Evolutionary conservation across 2,888 invertebrate genomes (phyloP).

Genomic region (Parascotia fuliginaria): DNA sequence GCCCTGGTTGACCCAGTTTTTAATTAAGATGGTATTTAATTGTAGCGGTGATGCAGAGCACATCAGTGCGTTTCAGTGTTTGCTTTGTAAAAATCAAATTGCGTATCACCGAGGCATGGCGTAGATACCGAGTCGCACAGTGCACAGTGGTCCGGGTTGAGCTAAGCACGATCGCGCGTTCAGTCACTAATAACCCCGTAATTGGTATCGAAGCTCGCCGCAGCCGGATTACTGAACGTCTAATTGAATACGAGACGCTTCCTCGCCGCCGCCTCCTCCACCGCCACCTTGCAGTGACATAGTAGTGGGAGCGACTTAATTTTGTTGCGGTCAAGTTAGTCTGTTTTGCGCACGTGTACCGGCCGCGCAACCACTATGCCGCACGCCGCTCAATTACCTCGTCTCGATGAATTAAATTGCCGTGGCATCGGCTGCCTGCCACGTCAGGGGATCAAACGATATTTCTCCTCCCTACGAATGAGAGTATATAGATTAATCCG

Average conservation of each 20-base stretch:
- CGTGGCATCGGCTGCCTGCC: conserved; percentile 56
- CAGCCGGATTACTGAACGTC: conserved; percentile 84
- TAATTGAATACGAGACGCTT: conserved; percentile 84
- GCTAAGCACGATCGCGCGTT: conserved; percentile 65
- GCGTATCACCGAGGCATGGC: conserved; percentile 36
- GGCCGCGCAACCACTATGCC: conserved; percentile 43
- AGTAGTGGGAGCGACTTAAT: conserved; percentile 63
- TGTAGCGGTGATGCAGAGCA: background rate
- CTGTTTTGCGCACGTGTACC: conserved; percentile 75
- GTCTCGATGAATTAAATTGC: conserved; percentile 78
- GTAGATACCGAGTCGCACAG: conserved; percentile 22
- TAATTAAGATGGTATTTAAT: background rate
- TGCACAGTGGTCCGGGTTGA: conserved; percentile 54
- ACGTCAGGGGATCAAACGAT: conserved; percentile 73
- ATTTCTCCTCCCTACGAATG: conserved; percentile 52
- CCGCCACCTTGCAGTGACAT: conserved; percentile 55
- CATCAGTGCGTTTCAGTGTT: conserved; percentile 13
- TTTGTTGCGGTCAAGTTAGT: conserved; percentile 79
- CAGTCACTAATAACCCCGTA: conserved; percentile 84
- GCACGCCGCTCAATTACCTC: conserved; percentile 71
- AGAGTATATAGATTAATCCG: conserved; percentile 69
- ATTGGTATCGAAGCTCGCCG: conserved; percentile 85
- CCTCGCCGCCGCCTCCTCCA: conserved; percentile 55
- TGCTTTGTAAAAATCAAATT: conserved; percentile 50
- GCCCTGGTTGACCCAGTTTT: background rate